Conservation (phyloP, 2,888 invertebrate genomes). For the Galerucella pusilla region DNA sequence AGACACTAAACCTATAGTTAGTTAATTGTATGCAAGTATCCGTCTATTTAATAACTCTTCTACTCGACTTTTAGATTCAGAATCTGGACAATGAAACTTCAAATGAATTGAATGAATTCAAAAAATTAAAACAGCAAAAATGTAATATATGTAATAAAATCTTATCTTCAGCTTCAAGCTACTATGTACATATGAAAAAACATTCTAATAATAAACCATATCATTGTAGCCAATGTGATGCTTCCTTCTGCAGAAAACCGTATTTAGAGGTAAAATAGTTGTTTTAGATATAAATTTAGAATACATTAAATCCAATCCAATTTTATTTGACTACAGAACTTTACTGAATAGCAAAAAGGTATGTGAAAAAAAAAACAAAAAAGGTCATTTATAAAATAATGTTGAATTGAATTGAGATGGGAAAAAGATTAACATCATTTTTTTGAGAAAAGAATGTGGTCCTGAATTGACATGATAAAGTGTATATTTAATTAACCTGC, state of each 20-base stretch:
- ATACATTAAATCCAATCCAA: too few relatives aligned
- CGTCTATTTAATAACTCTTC: neutral
- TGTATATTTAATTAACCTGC: too few relatives aligned
- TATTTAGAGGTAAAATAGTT: conserved; percentile 71
- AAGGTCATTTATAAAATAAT: too few relatives aligned
- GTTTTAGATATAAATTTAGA: too few relatives aligned
- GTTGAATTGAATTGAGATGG: too few relatives aligned
- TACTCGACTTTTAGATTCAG: conserved; percentile 24
- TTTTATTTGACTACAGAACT: too few relatives aligned
- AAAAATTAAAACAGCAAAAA: conserved; percentile 77
- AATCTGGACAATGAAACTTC: conserved; percentile 19
- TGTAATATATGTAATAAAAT: conserved; percentile 85
- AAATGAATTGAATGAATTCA: conserved; percentile 52
- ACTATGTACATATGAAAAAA: conserved; percentile 85
- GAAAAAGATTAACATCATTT: too few relatives aligned
- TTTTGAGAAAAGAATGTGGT: too few relatives aligned
- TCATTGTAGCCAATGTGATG: conserved; percentile 81
- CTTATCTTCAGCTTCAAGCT: conserved; percentile 80
- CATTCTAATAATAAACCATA: conserved; percentile 85
- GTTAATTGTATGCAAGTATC: neutral
- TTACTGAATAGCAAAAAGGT: too few relatives aligned
- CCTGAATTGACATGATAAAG: too few relatives aligned
- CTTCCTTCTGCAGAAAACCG: conserved; percentile 83
- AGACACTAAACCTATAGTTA: conserved; percentile 18
- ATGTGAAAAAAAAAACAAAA: too few relatives aligned